Evolutionary conservation across 2,888 invertebrate genomes (phyloP).

Genomic region (Fragum fragum): DNA sequence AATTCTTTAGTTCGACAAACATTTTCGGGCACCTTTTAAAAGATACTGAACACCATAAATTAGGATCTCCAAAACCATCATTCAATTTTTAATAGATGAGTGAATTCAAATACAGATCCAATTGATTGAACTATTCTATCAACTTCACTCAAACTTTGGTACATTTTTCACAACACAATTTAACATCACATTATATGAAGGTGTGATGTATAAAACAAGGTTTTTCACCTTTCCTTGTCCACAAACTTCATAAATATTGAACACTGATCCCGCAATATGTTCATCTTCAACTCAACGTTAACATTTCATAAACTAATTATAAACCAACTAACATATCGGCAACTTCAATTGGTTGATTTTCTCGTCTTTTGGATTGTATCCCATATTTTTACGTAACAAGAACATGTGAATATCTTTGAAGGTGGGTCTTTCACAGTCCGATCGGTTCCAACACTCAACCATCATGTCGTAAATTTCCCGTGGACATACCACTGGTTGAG

Average conservation of each 20-base stretch:
- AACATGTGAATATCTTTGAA: constrained; percentile 96
- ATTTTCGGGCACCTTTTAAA: not conserved
- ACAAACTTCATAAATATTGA: not conserved
- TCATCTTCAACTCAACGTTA: not conserved
- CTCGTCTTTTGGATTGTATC: constrained; percentile 86
- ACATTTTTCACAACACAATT: not conserved
- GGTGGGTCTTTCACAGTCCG: constrained; percentile 93
- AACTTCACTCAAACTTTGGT: not conserved
- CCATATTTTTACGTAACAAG: constrained; percentile 89
- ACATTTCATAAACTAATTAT: not conserved
- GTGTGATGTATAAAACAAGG: not conserved
- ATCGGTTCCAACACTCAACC: constrained; percentile 96
- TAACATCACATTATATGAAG: not conserved
- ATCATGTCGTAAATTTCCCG: constrained; percentile 96
- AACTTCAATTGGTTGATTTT: constrained; percentile 82
- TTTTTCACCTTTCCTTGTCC: not conserved
- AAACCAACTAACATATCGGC: constrained; percentile 79
- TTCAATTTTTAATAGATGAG: too few relatives aligned
- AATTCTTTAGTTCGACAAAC: too few relatives aligned
- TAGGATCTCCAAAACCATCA: not conserved
- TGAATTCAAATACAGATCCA: too few relatives aligned
- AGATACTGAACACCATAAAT: not conserved
- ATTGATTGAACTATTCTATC: too few relatives aligned
- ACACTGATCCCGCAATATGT: constrained; percentile 1
- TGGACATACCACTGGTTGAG: constrained; percentile 93